A percentile compares a stretch with the other conserved stretches of the same genome.
phyloP scores from a whole-genome alignment of 1,140 invertebrate species.

The Trachymyrmex cornetzi region DNA sequence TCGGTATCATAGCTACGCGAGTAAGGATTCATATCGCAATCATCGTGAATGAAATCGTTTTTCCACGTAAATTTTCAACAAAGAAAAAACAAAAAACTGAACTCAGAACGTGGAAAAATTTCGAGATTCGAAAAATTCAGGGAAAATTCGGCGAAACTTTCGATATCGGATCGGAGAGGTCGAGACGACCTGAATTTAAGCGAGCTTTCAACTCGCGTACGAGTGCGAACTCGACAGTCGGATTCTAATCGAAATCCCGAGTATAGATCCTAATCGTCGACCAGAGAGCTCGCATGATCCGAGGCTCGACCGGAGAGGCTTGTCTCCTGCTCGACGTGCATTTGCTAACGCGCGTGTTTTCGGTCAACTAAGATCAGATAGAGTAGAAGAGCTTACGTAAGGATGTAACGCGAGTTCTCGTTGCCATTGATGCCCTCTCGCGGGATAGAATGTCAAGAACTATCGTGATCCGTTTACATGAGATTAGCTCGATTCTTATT shows the following conservation, averaged over 20 bases:
- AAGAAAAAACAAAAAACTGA: neutral
- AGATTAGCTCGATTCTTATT: neutral
- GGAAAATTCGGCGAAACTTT: neutral
- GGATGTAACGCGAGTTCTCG: slow-evolving; percentile 4
- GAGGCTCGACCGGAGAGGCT: slow-evolving; percentile 28
- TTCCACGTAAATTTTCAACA: neutral
- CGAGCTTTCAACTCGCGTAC: neutral
- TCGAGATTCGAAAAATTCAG: neutral
- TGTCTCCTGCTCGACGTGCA: slow-evolving; percentile 35
- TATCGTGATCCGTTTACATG: neutral
- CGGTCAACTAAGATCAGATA: slow-evolving; percentile 54
- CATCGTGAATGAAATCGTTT: neutral
- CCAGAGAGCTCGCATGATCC: slow-evolving; percentile 37
- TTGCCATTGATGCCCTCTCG: slow-evolving; percentile 22
- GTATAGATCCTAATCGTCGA: slow-evolving; percentile 14
- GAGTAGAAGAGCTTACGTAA: slow-evolving; percentile 42
- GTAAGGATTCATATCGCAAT: neutral
- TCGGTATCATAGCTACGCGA: neutral
- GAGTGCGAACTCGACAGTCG: neutral
- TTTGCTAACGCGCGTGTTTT: slow-evolving; percentile 46
- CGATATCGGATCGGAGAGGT: neutral
- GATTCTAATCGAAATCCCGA: neutral
- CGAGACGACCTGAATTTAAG: neutral
- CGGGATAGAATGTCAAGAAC: neutral
- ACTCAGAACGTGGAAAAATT: neutral